A percentile compares a stretch with the other conserved stretches of the same genome.
phyloP scores from a whole-genome alignment of 2,797 vertebrate genomes.

The Mus caroli region DNA sequence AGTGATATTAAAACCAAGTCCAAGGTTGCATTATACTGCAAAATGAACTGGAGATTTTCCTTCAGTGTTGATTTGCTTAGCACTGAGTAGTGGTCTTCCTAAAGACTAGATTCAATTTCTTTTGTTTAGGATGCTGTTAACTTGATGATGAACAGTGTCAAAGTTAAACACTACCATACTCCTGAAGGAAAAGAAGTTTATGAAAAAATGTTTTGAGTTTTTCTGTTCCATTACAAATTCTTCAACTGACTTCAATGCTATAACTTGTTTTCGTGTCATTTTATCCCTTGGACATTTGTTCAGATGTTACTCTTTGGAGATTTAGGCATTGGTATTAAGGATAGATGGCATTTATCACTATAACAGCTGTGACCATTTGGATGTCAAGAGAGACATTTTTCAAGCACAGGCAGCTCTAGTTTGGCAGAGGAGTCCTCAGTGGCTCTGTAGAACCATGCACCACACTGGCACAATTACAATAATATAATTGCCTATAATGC shows the following conservation, averaged over 20 bases:
- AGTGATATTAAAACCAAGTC: slow-evolving; percentile 58
- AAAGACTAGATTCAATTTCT: slow-evolving; percentile 42
- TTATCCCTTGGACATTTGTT: slow-evolving; percentile 4
- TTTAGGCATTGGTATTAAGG: neutral
- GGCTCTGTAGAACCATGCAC: neutral
- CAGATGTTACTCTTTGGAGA: slow-evolving; percentile 44
- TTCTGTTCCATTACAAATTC: neutral
- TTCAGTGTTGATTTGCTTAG: slow-evolving; percentile 46
- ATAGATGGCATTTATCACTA: slow-evolving; percentile 43
- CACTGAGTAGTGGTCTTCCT: neutral
- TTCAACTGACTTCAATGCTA: slow-evolving; percentile 8
- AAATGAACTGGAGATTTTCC: slow-evolving; percentile 25
- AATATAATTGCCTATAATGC: neutral
- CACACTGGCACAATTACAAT: neutral
- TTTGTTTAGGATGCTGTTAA: neutral
- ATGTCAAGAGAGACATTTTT: slow-evolving; percentile 61
- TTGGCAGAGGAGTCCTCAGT: neutral
- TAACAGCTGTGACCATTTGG: slow-evolving; percentile 55
- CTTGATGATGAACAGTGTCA: neutral
- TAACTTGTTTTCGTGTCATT: neutral
- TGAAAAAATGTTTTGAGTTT: neutral
- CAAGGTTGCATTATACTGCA: slow-evolving; percentile 52
- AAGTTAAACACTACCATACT: neutral
- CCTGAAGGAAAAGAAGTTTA: neutral
- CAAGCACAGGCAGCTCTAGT: slow-evolving; percentile 39